phyloP scores from a whole-genome alignment of 1,140 invertebrate genomes.

The Drosophila insularis region DNA sequence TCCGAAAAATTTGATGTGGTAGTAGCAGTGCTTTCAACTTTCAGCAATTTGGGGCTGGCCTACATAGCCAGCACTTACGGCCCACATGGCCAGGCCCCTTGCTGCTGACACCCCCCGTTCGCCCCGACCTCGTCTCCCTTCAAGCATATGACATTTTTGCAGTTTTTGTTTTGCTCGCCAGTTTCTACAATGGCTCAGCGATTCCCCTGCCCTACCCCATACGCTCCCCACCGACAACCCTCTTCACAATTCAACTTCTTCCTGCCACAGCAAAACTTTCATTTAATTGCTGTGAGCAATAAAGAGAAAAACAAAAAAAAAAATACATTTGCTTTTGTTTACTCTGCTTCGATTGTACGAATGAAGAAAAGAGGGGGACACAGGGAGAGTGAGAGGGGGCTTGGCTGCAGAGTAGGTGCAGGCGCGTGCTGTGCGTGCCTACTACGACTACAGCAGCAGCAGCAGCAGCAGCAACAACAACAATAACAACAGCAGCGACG shows the following conservation, averaged over 20 bases:
- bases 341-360: slow-evolving; percentile 72
- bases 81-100: slow-evolving; percentile 19
- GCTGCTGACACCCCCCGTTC: background rate
- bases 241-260: slow-evolving; percentile 19
- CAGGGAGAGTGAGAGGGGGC: slow-evolving; percentile 14
- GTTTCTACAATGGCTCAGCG: slow-evolving; percentile 56
- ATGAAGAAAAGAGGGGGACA: slow-evolving; percentile 27
- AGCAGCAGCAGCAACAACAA: background rate
- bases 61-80: slow-evolving; percentile 3
- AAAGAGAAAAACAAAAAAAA: slow-evolving; percentile 50
- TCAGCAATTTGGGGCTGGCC: slow-evolving; percentile 7
- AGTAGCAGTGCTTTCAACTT: background rate
- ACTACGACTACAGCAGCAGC: slow-evolving; percentile 36
- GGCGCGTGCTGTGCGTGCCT: slow-evolving; percentile 70
- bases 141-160: slow-evolving; percentile 73
- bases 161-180: slow-evolving; percentile 79
- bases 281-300: slow-evolving; percentile 71
- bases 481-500: background rate
- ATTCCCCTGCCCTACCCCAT: background rate
- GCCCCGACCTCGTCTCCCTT: slow-evolving; percentile 1
- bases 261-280: slow-evolving; percentile 75
- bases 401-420: slow-evolving; percentile 23
- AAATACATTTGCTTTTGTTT: slow-evolving; percentile 66
- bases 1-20: background rate
- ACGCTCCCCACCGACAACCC: background rate